Conservation (phyloP, 2,888 invertebrate species). For the Pandemis cinnamomeana region DNA sequence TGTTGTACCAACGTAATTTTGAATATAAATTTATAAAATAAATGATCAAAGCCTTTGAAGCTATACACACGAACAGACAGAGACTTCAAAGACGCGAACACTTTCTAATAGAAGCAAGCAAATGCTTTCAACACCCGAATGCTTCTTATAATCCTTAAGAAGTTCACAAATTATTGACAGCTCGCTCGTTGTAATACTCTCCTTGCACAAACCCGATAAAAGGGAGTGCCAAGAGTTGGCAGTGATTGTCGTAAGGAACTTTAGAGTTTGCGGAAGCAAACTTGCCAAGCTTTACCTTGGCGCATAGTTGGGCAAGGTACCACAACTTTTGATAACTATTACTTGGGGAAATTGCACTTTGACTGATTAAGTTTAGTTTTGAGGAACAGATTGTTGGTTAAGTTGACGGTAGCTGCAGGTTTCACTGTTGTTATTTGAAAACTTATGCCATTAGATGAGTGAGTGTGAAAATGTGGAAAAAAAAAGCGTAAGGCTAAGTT, state of each 20-base stretch:
- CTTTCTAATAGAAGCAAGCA: neutral
- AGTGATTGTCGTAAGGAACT: slow-evolving; percentile 10
- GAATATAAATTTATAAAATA: too few relatives aligned
- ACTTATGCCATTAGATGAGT: neutral
- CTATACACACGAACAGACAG: neutral
- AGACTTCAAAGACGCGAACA: neutral
- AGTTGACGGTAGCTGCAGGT: neutral
- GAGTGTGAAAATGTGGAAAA: neutral
- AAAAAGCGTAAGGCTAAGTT: too few relatives aligned
- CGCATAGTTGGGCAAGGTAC: slow-evolving; percentile 3
- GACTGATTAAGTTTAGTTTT: neutral
- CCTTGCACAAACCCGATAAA: neutral
- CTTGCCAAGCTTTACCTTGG: neutral
- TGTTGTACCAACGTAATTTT: too few relatives aligned
- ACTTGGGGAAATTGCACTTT: neutral
- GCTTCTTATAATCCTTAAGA: slow-evolving; percentile 19
- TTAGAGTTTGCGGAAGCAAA: slow-evolving; percentile 14
- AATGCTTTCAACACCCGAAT: slow-evolving; percentile 15
- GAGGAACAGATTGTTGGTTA: neutral
- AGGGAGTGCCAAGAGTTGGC: slow-evolving; percentile 16
- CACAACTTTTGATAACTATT: slow-evolving; percentile 1
- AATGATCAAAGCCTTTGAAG: neutral
- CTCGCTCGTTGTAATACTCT: slow-evolving; percentile 32
- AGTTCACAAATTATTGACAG: slow-evolving; percentile 39
- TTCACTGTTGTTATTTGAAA: neutral